Evolutionary conservation across 2,888 invertebrate genomes (phyloP), one percentile per base, ranked within the genome.

Genomic region (Trissoscelio sp.): DNA sequence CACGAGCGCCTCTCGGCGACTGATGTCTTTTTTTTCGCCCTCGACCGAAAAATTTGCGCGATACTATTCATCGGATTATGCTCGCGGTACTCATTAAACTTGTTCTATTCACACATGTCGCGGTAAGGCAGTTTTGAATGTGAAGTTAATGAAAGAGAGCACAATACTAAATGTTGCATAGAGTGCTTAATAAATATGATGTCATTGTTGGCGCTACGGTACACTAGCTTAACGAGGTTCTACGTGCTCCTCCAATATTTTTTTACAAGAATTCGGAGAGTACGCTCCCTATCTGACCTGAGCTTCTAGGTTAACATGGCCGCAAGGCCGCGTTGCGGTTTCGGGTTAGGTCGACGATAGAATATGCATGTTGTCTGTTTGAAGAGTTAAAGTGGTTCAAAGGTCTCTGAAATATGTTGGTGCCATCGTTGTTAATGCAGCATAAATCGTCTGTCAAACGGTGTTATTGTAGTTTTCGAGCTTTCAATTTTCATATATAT

Each of bases 321-420:
- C 86, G 79, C 86, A 85, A 86, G 86, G 85, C 84, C 85, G 82
- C 80, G 83, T 81, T 86, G 88, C 77, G 88, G 88, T 88, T 88
- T 87, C 80, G 70, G 85, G 85, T 85, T 85, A 83, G 86, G 82
- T 85, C 83, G 83, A 85, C 85, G 86, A 89, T 89, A 87, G 87
- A 89, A 89, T 89, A 89, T 89, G 87, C 88, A 89, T 88, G 86
- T 83, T 84, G 86, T 85, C 83, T 86, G 85, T 86, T 85, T 86
- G 84, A 86, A 88, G 87, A 87, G 86, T 86, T 88, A 86, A 88
- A 87, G 84, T 85, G 83, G 85, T 83, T 88, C 86, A 87, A 88
- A 87, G 87, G 83, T 85, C 69, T 79, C 81, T 83, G 81, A 86
- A 85, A 85, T 82, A 84, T 84, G 73, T 70, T 60, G 64, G 70